A percentile compares a stretch with the other conserved stretches of the same genome.
Evolutionary conservation across 2,888 invertebrate genomes (phyloP).

Genomic region (Cryptus armator): DNA sequence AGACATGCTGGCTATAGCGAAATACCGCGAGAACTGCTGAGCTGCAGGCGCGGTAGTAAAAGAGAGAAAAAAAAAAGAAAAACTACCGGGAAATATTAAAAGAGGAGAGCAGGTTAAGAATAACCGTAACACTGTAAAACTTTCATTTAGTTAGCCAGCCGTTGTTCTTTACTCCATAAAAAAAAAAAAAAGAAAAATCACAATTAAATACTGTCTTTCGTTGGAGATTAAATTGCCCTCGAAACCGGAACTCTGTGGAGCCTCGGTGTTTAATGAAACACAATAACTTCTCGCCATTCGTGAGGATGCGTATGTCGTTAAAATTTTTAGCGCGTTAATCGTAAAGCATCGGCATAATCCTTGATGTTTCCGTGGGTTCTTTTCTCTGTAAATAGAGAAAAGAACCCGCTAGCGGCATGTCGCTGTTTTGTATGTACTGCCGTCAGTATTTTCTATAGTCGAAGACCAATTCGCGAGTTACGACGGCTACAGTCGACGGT

Average conservation of each 20-base stretch:
- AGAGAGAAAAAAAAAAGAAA: constrained; percentile 40
- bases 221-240: background rate
- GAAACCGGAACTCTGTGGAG: background rate
- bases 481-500: background rate
- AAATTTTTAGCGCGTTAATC: constrained; percentile 8
- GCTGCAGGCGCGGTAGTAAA: background rate
- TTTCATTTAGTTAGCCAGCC: constrained; percentile 3
- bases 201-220: constrained; percentile 11
- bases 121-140: constrained; percentile 33
- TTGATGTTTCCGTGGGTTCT: background rate
- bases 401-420: background rate
- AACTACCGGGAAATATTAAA: constrained; percentile 16
- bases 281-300: background rate
- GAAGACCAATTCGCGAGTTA: background rate
- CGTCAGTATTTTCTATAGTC: background rate
- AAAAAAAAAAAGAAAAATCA: background rate
- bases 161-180: background rate
- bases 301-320: background rate
- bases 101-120: constrained; percentile 10
- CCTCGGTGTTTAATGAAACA: constrained; percentile 14
- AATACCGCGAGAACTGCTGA: background rate
- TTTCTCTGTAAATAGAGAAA: too few species aligned
- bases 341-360: background rate
- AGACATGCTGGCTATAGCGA: background rate
- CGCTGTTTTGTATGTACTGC: background rate